These are phyloP conservation scores for Anoura caudifer DNA, from an alignment of 2,113 vertebrate genomes.

Conservation along the genomic window DNA sequence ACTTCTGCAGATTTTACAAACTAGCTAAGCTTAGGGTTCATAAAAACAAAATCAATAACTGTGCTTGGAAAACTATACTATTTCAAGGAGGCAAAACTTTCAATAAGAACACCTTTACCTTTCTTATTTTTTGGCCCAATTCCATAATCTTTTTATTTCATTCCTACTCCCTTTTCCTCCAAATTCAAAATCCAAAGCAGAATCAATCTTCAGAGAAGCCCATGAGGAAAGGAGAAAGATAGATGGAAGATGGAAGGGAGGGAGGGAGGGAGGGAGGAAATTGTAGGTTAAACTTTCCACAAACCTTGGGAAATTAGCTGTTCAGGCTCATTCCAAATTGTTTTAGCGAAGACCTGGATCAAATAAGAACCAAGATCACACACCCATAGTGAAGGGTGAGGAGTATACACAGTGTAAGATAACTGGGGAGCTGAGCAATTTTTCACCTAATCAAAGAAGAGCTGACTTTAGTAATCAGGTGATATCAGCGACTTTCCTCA, in stretches of 20 bases:
- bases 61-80: not conserved
- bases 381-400: not conserved
- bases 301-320: conserved; percentile 36
- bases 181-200: conserved; percentile 16
- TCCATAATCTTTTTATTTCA: conserved; percentile 19
- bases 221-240: not conserved
- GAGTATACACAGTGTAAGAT: not conserved
- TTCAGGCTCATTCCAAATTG: conserved; percentile 48
- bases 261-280: not conserved
- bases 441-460: not conserved
- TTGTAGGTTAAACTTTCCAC: conserved; percentile 27
- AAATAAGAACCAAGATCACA: conserved; percentile 17
- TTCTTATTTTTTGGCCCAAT: not conserved
- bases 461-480: not conserved
- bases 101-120: not conserved
- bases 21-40: not conserved
- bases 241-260: not conserved
- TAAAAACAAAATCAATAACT: not conserved
- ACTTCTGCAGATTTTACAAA: not conserved
- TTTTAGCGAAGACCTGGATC: conserved; percentile 17
- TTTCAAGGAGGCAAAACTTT: conserved; percentile 1
- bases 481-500: not conserved
- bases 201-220: conserved; percentile 34
- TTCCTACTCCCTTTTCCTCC: not conserved
- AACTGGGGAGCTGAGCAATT: not conserved